Conservation (phyloP, 2,797 vertebrate genomes). For the Tamandua tetradactyla region DNA sequence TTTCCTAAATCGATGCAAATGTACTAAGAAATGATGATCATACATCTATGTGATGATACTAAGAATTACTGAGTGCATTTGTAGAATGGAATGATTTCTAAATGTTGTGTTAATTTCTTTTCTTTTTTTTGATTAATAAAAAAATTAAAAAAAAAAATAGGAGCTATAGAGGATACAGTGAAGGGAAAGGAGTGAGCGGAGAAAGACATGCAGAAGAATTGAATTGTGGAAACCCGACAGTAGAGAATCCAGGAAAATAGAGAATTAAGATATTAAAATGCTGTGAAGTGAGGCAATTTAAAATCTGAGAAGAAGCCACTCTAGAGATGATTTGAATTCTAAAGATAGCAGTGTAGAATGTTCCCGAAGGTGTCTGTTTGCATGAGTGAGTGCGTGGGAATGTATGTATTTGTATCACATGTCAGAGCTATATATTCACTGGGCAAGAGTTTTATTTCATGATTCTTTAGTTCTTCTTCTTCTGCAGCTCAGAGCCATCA, state of each 20-base stretch:
- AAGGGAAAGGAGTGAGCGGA: background rate
- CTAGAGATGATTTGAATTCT: background rate
- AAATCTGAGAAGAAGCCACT: background rate
- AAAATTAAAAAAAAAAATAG: too few relatives aligned
- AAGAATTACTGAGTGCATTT: too few relatives aligned
- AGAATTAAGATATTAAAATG: background rate
- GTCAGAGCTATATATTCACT: background rate
- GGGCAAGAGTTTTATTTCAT: background rate
- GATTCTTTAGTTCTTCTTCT: background rate
- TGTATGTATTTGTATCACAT: background rate
- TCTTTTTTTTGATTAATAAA: too few relatives aligned
- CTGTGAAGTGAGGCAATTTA: background rate
- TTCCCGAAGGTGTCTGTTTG: background rate
- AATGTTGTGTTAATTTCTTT: too few relatives aligned
- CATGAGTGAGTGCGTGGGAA: background rate
- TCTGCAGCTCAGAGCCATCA: background rate
- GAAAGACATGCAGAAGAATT: background rate
- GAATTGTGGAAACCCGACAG: background rate
- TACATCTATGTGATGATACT: too few relatives aligned
- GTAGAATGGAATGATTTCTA: too few relatives aligned
- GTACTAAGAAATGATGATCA: too few relatives aligned
- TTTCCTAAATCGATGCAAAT: too few relatives aligned
- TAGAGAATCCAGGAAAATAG: background rate
- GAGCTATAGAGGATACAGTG: background rate
- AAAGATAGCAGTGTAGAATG: background rate